Evolutionary conservation across 2,888 invertebrate species (phyloP).

Genomic region (Drosophila formosana): DNA sequence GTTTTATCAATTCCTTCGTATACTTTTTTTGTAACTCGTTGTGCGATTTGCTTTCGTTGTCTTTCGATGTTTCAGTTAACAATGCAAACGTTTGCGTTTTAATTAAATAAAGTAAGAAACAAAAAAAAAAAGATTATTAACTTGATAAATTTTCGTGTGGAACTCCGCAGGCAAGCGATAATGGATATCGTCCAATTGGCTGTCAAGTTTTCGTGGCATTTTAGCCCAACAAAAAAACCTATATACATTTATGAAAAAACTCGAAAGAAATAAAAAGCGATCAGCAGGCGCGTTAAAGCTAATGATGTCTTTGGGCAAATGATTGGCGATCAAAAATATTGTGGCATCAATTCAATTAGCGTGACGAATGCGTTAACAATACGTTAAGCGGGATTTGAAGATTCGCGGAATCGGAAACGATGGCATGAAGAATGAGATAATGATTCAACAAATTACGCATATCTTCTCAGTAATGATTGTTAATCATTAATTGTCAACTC

Average conservation of each 20-base stretch:
- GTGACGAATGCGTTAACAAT: slow-evolving; percentile 2
- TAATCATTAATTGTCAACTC: not conserved
- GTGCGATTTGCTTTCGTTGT: slow-evolving; percentile 12
- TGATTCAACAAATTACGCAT: too few species aligned
- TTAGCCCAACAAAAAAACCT: not conserved
- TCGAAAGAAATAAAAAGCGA: not conserved
- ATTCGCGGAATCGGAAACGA: too few species aligned
- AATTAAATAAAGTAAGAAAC: slow-evolving; percentile 33
- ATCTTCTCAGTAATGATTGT: too few species aligned
- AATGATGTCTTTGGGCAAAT: slow-evolving; percentile 6
- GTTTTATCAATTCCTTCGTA: slow-evolving; percentile 1
- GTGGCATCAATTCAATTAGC: slow-evolving; percentile 18
- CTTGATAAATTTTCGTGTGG: slow-evolving; percentile 28
- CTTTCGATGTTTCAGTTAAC: slow-evolving; percentile 21
- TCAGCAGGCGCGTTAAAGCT: not conserved
- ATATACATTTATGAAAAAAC: not conserved
- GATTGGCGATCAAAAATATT: slow-evolving; percentile 11
- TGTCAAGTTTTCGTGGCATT: slow-evolving; percentile 1
- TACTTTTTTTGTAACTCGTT: not conserved
- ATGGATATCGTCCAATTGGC: slow-evolving; percentile 12
- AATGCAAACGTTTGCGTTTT: slow-evolving; percentile 63
- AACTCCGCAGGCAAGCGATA: slow-evolving; percentile 9
- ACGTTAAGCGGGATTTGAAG: not conserved
- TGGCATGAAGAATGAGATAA: too few species aligned
- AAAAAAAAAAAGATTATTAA: slow-evolving; percentile 17